phyloP scores from a whole-genome alignment of 2,888 invertebrate genomes.

The Invenusta paracnida region DNA sequence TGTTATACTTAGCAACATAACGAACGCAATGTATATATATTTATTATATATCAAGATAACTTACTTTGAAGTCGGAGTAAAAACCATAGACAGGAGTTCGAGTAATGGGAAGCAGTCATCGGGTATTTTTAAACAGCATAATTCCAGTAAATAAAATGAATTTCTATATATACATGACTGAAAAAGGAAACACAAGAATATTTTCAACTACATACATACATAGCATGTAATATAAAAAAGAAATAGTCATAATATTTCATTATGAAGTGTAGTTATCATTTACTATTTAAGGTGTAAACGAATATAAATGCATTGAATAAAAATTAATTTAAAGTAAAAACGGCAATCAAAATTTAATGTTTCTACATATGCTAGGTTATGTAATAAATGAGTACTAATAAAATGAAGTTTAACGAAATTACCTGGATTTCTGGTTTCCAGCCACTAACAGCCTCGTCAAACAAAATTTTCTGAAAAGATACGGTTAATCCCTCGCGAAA shows the following conservation, averaged over 20 bases:
- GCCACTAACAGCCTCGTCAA: constrained; percentile 92
- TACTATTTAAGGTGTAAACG: no score
- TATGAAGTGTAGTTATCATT: no score
- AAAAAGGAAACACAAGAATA: constrained; percentile 45
- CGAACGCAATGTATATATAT: no score
- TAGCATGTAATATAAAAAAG: not conserved
- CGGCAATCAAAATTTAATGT: no score
- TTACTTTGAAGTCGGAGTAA: constrained; percentile 88
- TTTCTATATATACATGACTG: constrained; percentile 81
- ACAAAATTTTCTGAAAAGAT: constrained; percentile 90
- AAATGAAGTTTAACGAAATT: no score
- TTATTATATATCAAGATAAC: not conserved
- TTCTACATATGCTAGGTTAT: no score
- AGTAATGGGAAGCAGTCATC: constrained; percentile 83
- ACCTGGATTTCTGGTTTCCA: constrained; percentile 94
- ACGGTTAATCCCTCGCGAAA: constrained; percentile 86
- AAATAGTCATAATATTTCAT: no score
- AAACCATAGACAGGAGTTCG: constrained; percentile 82
- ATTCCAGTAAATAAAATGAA: constrained; percentile 81
- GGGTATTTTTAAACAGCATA: constrained; percentile 83
- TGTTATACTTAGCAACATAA: no score
- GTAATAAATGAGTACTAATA: no score
- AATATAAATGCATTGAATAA: no score
- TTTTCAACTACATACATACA: not conserved
- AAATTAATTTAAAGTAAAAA: no score